These are phyloP conservation scores for Seriola rivoliana DNA, from an alignment of 2,113 vertebrate genomes.

Conservation along the genomic window DNA sequence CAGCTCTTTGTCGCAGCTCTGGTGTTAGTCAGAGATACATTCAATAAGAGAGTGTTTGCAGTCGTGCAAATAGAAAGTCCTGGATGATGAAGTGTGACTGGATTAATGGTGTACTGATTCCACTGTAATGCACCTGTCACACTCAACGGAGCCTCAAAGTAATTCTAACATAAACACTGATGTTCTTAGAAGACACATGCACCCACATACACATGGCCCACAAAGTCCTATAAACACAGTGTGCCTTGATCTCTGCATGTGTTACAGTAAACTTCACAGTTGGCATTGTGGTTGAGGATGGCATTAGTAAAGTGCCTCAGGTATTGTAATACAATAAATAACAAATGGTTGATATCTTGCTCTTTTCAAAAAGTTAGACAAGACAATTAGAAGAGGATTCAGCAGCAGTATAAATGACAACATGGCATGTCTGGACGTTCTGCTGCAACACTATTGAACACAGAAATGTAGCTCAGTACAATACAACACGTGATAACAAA, in stretches of 20 bases:
- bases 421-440: neutral
- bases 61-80: conserved; percentile 24
- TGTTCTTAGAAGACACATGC: conserved; percentile 39
- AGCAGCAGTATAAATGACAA: neutral
- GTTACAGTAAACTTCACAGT: conserved; percentile 9
- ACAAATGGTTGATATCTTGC: neutral
- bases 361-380: neutral
- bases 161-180: conserved; percentile 55
- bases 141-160: conserved; percentile 24
- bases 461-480: neutral
- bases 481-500: conserved; percentile 6
- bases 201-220: conserved; percentile 11
- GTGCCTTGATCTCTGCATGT: conserved; percentile 17
- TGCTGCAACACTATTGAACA: neutral
- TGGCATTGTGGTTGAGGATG: neutral
- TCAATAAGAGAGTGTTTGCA: neutral
- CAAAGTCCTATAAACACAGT: conserved; percentile 29
- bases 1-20: neutral
- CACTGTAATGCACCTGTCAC: conserved; percentile 48
- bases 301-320: neutral
- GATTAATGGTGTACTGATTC: conserved; percentile 44
- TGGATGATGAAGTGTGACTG: conserved; percentile 37
- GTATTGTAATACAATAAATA: neutral
- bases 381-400: neutral
- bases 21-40: conserved; percentile 1